These are phyloP conservation scores for Champsocephalus esox DNA, from an alignment of 2,797 vertebrate genomes.

Conservation along the genomic window DNA sequence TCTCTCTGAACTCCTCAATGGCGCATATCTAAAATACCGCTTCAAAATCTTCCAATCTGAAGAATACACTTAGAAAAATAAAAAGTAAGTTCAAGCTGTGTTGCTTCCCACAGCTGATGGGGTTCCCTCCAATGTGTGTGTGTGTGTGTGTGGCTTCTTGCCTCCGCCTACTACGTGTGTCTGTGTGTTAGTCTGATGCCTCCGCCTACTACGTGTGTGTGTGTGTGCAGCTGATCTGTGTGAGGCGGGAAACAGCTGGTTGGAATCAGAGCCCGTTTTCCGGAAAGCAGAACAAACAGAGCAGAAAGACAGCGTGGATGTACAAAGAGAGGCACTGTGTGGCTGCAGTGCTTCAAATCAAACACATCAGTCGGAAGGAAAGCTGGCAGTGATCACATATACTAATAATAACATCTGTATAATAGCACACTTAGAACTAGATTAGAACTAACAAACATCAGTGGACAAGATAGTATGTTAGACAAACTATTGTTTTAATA, in stretches of 20 bases:
- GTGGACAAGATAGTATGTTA: background rate
- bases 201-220: constrained; percentile 64
- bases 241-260: constrained; percentile 98
- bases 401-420: background rate
- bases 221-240: constrained; percentile 88
- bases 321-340: constrained; percentile 18
- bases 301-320: constrained; percentile 17
- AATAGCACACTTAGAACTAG: background rate
- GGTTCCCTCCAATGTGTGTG: constrained; percentile 80
- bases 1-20: background rate
- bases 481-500: background rate
- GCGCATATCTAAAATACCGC: constrained; percentile 25
- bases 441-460: background rate
- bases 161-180: constrained; percentile 78
- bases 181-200: constrained; percentile 39
- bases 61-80: constrained; percentile 43
- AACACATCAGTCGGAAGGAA: background rate
- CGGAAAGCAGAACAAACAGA: constrained; percentile 91
- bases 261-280: constrained; percentile 88
- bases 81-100: constrained; percentile 70
- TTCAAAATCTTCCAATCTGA: constrained; percentile 8
- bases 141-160: constrained; percentile 73
- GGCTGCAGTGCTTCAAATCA: constrained; percentile 21
- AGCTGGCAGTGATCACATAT: background rate
- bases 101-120: constrained; percentile 83